A percentile compares a stretch with the other conserved stretches of the same genome.
Evolutionary conservation across 2,888 invertebrate genomes (phyloP).

Genomic region (Orthosia cruda): DNA sequence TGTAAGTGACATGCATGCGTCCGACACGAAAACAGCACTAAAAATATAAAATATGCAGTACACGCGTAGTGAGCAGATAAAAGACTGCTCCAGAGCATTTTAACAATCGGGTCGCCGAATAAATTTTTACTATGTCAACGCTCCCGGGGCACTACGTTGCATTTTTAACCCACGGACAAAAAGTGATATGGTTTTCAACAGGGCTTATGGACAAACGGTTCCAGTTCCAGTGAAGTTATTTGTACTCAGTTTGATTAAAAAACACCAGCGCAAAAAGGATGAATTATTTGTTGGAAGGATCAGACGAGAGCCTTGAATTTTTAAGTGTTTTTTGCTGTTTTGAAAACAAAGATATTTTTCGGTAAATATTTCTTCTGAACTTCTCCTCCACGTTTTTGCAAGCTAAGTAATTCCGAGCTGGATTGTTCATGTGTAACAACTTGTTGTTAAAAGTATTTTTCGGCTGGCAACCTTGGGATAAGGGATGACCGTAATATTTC

Average conservation of each 20-base stretch:
- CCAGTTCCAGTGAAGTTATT: not conserved
- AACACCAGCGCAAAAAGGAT: slow-evolving; percentile 29
- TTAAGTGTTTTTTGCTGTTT: slow-evolving; percentile 12
- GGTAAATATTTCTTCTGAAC: not conserved
- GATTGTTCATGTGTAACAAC: slow-evolving; percentile 22
- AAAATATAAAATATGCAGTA: slow-evolving; percentile 62
- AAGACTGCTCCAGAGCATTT: slow-evolving; percentile 64
- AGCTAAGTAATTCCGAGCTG: not conserved
- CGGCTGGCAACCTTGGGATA: slow-evolving; percentile 27
- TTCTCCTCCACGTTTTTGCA: not conserved
- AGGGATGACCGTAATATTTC: slow-evolving; percentile 52
- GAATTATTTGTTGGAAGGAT: slow-evolving; percentile 41
- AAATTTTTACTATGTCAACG: slow-evolving; percentile 72
- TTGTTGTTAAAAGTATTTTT: slow-evolving; percentile 43
- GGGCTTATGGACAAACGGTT: slow-evolving; percentile 5
- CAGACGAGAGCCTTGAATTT: slow-evolving; percentile 27
- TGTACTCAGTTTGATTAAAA: slow-evolving; percentile 43
- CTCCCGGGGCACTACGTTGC: slow-evolving; percentile 62
- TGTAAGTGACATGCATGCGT: slow-evolving; percentile 35
- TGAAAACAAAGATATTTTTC: not conserved
- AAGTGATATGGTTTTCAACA: slow-evolving; percentile 58
- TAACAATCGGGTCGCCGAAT: slow-evolving; percentile 76
- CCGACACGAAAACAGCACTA: slow-evolving; percentile 27
- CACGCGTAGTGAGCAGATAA: slow-evolving; percentile 51
- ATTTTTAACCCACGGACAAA: slow-evolving; percentile 69